Percentiles rank a stretch among this genome's conserved stretches.
These are phyloP conservation scores for Bothrops jararaca DNA, from an alignment of 2,113 vertebrate species.

Conservation along the genomic window DNA sequence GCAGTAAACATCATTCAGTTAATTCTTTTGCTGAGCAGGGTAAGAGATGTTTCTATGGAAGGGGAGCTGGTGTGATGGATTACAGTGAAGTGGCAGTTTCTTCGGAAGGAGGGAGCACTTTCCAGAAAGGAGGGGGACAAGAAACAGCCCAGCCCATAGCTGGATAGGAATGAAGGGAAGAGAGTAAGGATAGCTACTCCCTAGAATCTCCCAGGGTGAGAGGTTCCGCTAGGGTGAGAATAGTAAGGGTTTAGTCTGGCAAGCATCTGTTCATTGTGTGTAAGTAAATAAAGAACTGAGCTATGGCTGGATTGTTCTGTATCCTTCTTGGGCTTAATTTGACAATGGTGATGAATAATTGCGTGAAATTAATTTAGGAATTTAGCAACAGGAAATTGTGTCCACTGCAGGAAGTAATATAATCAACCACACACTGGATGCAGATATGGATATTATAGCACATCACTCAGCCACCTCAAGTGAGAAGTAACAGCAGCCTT, in stretches of 20 bases:
- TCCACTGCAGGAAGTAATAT: background rate
- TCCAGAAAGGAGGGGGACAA: background rate
- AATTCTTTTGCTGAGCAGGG: background rate
- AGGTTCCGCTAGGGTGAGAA: background rate
- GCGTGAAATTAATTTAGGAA: background rate
- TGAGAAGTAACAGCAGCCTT: background rate
- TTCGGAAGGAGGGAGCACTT: background rate
- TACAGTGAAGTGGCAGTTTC: background rate
- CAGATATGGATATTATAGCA: background rate
- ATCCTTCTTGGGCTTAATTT: background rate
- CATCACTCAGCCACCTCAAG: background rate
- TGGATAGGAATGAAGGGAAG: background rate
- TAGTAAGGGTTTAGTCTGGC: background rate
- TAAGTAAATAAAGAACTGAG: background rate
- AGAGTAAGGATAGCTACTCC: background rate
- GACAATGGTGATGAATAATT: background rate
- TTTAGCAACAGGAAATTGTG: background rate
- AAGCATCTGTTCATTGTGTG: background rate
- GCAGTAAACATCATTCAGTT: background rate
- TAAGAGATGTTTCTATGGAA: background rate
- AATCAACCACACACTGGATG: background rate
- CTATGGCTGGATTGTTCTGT: background rate
- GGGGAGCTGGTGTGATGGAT: background rate
- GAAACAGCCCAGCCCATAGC: background rate
- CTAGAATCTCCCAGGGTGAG: background rate